Percentiles rank a stretch among this genome's conserved stretches.
phyloP scores from a whole-genome alignment of 2,888 invertebrate genomes.

The Athrips mouffetella region DNA sequence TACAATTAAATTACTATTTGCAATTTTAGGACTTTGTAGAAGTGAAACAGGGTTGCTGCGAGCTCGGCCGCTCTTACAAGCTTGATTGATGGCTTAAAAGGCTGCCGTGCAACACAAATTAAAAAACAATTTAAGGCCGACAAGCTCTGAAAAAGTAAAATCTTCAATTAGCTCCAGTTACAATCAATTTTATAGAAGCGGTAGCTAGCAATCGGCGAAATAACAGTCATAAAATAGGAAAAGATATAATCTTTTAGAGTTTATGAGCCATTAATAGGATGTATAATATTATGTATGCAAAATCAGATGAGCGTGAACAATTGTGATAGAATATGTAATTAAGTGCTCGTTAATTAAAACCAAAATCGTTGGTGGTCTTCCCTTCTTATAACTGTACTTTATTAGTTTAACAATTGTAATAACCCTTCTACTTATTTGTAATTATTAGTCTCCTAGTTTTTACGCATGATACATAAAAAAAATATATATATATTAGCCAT shows the following conservation, averaged over 20 bases:
- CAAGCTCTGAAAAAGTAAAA: conserved; percentile 38
- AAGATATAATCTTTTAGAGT: conserved; percentile 39
- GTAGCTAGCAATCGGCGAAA: not conserved
- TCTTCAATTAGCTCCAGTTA: conserved; percentile 45
- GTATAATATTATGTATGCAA: conserved; percentile 33
- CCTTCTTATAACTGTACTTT: too few relatives aligned
- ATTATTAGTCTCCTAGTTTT: too few relatives aligned
- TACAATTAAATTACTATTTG: conserved; percentile 13
- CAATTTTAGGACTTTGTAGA: conserved; percentile 8
- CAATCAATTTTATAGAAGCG: conserved; percentile 4
- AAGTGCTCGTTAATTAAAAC: conserved; percentile 18
- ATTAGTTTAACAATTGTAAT: too few relatives aligned
- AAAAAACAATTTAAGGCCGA: conserved; percentile 48
- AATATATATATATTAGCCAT: too few relatives aligned
- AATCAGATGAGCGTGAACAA: conserved; percentile 42
- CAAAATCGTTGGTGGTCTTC: too few relatives aligned
- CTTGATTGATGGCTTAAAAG: conserved; percentile 68
- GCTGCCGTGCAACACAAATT: conserved; percentile 59
- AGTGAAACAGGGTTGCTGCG: conserved; percentile 19
- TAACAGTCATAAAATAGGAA: conserved; percentile 13
- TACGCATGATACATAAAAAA: too few relatives aligned
- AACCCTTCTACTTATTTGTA: too few relatives aligned
- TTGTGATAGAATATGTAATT: conserved; percentile 44
- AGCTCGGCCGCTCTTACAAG: conserved; percentile 44
- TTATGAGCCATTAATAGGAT: conserved; percentile 42